Percentiles rank a stretch among this genome's conserved stretches.
Evolutionary conservation across 2,888 invertebrate genomes (phyloP).

Genomic region (Zygaena filipendulae): DNA sequence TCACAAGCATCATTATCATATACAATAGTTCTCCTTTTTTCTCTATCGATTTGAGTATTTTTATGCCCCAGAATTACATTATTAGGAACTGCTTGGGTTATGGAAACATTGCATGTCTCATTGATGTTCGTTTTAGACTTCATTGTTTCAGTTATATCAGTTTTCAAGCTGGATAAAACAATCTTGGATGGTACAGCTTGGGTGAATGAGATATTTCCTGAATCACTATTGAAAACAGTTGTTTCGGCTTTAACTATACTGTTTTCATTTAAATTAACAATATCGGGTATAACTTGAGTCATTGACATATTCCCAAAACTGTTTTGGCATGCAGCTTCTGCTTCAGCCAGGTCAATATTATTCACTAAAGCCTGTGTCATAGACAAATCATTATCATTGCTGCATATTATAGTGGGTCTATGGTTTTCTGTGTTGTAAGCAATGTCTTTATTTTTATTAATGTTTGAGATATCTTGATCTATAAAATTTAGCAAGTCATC

Average conservation of each 20-base stretch:
- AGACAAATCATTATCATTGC: slow-evolving; percentile 15
- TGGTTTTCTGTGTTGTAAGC: slow-evolving; percentile 15
- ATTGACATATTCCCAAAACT: no score
- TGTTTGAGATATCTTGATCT: no score
- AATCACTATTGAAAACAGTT: slow-evolving; percentile 20
- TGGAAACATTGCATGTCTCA: slow-evolving; percentile 9
- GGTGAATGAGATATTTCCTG: slow-evolving; percentile 24
- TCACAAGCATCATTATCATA: slow-evolving; percentile 16
- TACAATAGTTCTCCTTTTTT: slow-evolving; percentile 18
- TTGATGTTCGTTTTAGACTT: slow-evolving; percentile 8
- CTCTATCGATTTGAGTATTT: slow-evolving; percentile 2
- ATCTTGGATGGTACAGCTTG: slow-evolving; percentile 19
- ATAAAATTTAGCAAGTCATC: slow-evolving; percentile 46
- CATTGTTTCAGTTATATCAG: no score
- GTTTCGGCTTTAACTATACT: no score
- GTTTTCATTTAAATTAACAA: neutral
- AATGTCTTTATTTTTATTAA: no score
- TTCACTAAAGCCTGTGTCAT: slow-evolving; percentile 11
- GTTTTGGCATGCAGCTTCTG: no score
- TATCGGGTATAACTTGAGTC: no score
- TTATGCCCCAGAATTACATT: slow-evolving; percentile 12
- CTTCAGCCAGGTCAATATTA: slow-evolving; percentile 3
- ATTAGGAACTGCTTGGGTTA: slow-evolving; percentile 20
- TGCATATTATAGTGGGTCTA: no score
- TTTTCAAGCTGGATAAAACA: no score